A percentile compares a stretch with the other conserved stretches of the same genome.
These are phyloP conservation scores for Plebejus melissa DNA, from an alignment of 2,888 invertebrate species.

Conservation along the genomic window DNA sequence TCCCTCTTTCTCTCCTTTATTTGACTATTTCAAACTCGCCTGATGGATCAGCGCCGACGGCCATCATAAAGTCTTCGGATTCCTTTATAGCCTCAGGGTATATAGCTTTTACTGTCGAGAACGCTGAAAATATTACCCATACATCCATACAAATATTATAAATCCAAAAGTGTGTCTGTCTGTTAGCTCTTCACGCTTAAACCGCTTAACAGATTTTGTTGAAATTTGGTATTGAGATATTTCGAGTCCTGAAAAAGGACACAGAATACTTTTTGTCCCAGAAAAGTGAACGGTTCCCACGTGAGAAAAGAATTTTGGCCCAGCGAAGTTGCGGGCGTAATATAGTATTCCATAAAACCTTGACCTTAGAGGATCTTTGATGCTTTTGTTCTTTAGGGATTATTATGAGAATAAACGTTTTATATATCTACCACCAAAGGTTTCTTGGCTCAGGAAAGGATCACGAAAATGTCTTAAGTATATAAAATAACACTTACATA, in stretches of 20 bases:
- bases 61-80: conserved; percentile 8
- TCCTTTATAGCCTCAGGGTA: neutral
- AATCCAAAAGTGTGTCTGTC: no score
- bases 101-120: neutral
- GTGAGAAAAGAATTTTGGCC: no score
- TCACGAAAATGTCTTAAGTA: neutral
- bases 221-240: no score
- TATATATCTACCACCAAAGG: neutral
- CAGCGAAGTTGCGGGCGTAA: no score
- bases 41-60: conserved; percentile 17
- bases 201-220: no score
- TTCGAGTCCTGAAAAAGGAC: no score
- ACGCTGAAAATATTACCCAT: neutral
- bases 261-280: no score
- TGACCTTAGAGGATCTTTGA: neutral
- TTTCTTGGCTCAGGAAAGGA: neutral
- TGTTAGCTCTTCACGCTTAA: no score
- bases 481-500: no score
- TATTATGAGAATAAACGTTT: neutral
- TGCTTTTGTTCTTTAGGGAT: neutral
- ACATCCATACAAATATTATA: no score
- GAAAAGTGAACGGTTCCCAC: no score
- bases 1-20: conserved; percentile 43
- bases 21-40: conserved; percentile 19
- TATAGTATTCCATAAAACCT: neutral